Evolutionary conservation across 2,113 vertebrate genomes (phyloP), one percentile per base, ranked within the genome.

Genomic region (Equus przewalskii): DNA sequence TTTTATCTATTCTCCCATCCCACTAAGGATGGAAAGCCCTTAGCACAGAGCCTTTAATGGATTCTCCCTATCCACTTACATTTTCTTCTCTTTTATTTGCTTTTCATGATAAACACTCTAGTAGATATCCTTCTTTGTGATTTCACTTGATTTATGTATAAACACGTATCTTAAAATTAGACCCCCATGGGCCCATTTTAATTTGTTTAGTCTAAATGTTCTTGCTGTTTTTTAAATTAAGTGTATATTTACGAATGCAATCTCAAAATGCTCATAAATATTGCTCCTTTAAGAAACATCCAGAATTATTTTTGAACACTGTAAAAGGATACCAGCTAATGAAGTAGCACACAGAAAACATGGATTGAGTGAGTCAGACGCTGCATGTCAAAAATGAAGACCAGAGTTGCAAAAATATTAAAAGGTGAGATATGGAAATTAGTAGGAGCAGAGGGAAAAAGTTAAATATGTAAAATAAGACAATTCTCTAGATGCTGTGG

Each of bases 131-230:
- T 86, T 54, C 33, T 51, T 88, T 28, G 54, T 33, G 26, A 86
- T 69, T 89, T 87, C 46, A 65, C 28, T 76, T 64, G 44, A 49
- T 46, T 72, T 87, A 70, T 51, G 7, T 15, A 28, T 16, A 15
- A 73, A 54, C 62, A 13, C 6, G 19, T 80, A 62, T 73, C 16
- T 76, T 91, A 86, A 46, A 87, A 90, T 51, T 56, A 76, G 3
- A 86, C n/a, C 90, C 56, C 19, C 8, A 26, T n/a, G 44, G 41
- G 24, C 10, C 58, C 54, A 19, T 70, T 97, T 78, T 69, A 82
- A 82, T 91, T 95, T 86, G 15, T 28, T 67, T 75, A 56, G 13
- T 75, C 16, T 76, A 73, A 91, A 94, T 72, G 83, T 22, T 75
- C 19, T 65, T 65, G 19, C 36, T 86, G 1, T 51, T 72, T 92